Conservation (phyloP, 2,888 invertebrate species). For the Drosophila picticornis region DNA sequence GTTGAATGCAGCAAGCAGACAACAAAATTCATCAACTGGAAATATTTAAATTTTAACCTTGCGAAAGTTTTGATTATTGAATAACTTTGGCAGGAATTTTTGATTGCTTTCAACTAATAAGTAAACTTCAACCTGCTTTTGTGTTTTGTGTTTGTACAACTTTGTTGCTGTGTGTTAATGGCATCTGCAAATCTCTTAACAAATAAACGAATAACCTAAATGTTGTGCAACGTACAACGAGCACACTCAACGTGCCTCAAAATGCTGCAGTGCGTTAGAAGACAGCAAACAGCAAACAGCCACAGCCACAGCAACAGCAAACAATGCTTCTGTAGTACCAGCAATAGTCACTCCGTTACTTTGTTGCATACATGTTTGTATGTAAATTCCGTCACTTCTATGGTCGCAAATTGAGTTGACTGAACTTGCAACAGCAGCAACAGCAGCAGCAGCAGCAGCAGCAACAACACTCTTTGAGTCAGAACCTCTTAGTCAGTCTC, state of each 20-base stretch:
- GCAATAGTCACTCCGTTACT: constrained; percentile 11
- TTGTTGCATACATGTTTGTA: constrained; percentile 3
- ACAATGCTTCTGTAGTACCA: not conserved
- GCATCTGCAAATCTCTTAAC: not conserved
- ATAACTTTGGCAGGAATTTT: not conserved
- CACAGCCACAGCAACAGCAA: constrained; percentile 10
- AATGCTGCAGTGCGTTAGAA: constrained; percentile 7
- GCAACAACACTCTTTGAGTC: not conserved
- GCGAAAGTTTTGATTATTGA: not conserved
- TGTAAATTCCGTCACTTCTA: constrained; percentile 40
- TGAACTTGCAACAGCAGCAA: constrained; percentile 57
- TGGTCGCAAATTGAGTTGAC: constrained; percentile 58
- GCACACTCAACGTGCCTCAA: constrained; percentile 1
- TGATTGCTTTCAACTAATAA: not conserved
- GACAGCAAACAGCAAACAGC: constrained; percentile 1
- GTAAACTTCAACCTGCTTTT: not conserved
- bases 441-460: constrained; percentile 9
- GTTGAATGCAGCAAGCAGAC: not conserved
- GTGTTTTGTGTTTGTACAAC: not conserved
- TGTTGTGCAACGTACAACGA: constrained; percentile 14
- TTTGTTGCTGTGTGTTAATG: constrained; percentile 1
- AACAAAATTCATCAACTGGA: not conserved
- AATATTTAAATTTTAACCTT: not conserved
- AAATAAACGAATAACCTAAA: not conserved
- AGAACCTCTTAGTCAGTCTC: constrained; percentile 7